phyloP scores from a whole-genome alignment of 2,888 invertebrate genomes.

The Melolontha melolontha region DNA sequence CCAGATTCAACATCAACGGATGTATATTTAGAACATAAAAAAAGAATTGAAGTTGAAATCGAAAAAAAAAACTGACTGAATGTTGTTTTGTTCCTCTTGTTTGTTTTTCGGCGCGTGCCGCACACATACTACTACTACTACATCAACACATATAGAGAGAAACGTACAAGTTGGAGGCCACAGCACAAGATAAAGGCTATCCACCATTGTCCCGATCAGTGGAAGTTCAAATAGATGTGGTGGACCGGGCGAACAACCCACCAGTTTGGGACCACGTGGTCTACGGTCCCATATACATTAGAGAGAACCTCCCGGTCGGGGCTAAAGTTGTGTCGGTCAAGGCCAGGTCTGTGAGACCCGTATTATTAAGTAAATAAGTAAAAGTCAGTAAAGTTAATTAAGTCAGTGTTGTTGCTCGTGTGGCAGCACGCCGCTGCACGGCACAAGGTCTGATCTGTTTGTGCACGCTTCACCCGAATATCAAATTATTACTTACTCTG shows the following conservation, averaged over 20 bases:
- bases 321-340: constrained; percentile 98
- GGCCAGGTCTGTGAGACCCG: constrained; percentile 89
- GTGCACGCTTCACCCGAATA: constrained; percentile 64
- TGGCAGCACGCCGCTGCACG: constrained; percentile 65
- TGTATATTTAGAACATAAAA: neutral
- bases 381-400: too few species aligned
- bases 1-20: constrained; percentile 7
- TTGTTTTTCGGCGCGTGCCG: constrained; percentile 28
- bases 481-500: too few species aligned
- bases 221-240: constrained; percentile 98
- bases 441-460: constrained; percentile 63
- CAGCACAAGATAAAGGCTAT: constrained; percentile 97
- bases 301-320: constrained; percentile 98
- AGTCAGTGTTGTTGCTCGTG: constrained; percentile 58
- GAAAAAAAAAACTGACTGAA: constrained; percentile 33
- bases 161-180: constrained; percentile 98
- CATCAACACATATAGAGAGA: constrained; percentile 78
- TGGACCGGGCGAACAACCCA: constrained; percentile 97
- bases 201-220: constrained; percentile 96
- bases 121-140: constrained; percentile 15
- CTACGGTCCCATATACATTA: constrained; percentile 97
- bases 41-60: constrained; percentile 8
- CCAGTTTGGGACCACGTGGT: constrained; percentile 97
- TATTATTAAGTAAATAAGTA: too few species aligned
- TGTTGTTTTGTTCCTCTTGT: constrained; percentile 35